Base-by-base conservation (phyloP, 2,888 invertebrate genomes). In the Erynnis tages region DNA sequence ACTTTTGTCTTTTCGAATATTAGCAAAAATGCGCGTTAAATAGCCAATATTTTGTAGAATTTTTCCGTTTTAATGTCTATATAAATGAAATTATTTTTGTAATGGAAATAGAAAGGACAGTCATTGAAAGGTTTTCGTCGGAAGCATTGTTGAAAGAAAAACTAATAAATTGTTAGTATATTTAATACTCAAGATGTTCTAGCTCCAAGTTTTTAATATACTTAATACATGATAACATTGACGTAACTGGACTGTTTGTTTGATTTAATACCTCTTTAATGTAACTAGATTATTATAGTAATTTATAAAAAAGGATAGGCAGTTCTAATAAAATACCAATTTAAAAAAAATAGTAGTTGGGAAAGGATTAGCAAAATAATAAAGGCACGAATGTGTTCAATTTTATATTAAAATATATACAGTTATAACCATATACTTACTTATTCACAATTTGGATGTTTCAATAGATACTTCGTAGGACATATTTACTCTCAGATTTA, bases 191-290 rank as follows among this genome's bases (percentile, higher is more conserved):
- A 72, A 73, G 79, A 78, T 79, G 79, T 87, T 87, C 86, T 87
- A 86, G 79, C 84, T 84, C 80, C 80, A 71, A 75, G 79, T 81
- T 86, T 80, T 83, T 83, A 86, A 82, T 76, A 78, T 78, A 68
- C 73, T 73, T 68, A 80, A 82, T 82, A 82, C 76, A 80, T 77
- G 71, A 79, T 66, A 67, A 75, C 74, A 79, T 79, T 79, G 71
- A 79, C 72, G 75, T 74, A 73, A 69, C 61, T 66, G 58, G 34
- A 37, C 21, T 27, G 27, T 29, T 52, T 21, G 35, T 44, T 52
- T 52, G 29, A 52, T 43, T 44, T 50, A 10, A 25, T 29, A 4
- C 5, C 4, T 21, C 21, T 21, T 21, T 21, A 21, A 21, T 21
- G 21, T 21, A 4, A 21, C 3, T 21, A 21, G 5, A 21, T n/a